Percentiles rank a stretch among this genome's conserved stretches.
Evolutionary conservation across 2,113 vertebrate genomes (phyloP).

Genomic region (Chionodraco myersi): DNA sequence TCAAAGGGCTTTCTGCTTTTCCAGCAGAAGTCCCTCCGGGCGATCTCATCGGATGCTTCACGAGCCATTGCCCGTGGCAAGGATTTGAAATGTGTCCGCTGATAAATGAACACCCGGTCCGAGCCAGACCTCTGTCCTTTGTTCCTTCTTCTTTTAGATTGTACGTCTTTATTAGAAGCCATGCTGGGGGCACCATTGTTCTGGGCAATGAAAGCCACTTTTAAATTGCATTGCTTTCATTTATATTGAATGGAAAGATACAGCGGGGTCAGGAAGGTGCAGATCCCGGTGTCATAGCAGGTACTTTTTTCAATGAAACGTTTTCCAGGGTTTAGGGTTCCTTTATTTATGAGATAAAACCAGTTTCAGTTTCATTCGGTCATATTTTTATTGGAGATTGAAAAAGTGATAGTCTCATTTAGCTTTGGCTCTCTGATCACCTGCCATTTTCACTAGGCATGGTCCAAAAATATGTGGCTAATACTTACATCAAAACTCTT

Average conservation of each 20-base stretch:
- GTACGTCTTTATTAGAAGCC: conserved; percentile 70
- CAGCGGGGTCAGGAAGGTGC: conserved; percentile 22
- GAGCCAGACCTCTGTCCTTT: conserved; percentile 58
- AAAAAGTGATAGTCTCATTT: background rate
- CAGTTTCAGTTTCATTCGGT: background rate
- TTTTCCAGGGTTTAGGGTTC: conserved; percentile 10
- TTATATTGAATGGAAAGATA: conserved; percentile 53
- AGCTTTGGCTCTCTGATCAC: background rate
- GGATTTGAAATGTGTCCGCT: conserved; percentile 73
- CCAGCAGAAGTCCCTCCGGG: conserved; percentile 60
- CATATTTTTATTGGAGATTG: conserved; percentile 5
- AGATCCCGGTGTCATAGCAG: conserved; percentile 4
- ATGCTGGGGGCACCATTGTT: conserved; percentile 42
- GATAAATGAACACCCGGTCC: conserved; percentile 74
- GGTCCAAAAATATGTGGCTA: background rate
- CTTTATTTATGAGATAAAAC: conserved; percentile 23
- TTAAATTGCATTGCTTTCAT: conserved; percentile 53
- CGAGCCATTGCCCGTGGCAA: conserved; percentile 65
- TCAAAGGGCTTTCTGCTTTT: conserved; percentile 63
- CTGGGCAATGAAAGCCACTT: conserved; percentile 50
- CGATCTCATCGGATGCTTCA: conserved; percentile 55
- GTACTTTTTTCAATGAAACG: background rate
- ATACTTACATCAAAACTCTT: background rate
- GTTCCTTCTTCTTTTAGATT: conserved; percentile 56
- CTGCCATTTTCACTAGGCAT: background rate